Base-by-base conservation (phyloP, 2,888 invertebrate genomes). In the Leptopilina drosophilae region DNA sequence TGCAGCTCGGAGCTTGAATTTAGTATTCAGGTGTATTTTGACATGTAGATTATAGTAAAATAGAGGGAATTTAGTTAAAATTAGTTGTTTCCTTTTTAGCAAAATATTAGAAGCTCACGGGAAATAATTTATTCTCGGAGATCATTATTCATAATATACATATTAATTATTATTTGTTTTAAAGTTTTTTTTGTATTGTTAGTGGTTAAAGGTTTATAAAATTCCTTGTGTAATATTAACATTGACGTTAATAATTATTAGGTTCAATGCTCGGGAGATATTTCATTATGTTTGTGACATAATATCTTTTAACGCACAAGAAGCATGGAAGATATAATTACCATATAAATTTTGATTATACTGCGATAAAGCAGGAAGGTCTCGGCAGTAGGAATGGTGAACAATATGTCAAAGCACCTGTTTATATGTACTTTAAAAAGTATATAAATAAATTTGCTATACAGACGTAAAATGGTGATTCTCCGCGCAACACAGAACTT, bases 281-380 rank as follows among this genome's bases (percentile, higher is more conserved):
- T 62, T 62, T 20, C 15, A 15, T 62, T 62, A 62, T n/a, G 20
- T 20, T 62, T 62, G 62, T 20, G 15, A 20, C 3, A 6, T 59
- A 15, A n/a, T 20, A 62, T 62, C 62, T 62, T 15, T 20, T 9
- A 62, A 20, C 20, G 8, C 2, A 15, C 7, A 62, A 33, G 62
- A 20, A 7, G 20, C 9, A 15, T 15, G 6, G 8, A 8, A 7
- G 20, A 62, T 62, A 1, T 62, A 62, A 62, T 62, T 62, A 20
- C 15, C 62, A 62, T 62, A 62, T 20, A 62, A 62, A 62, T 62
- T 62, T 62, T 62, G 62, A 62, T 20, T 62, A 62, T 62, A 62
- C 42, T 42, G 15, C 20, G 62, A 62, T 20, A 62, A 62, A 62
- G 62, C 15, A 62, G 62, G 20, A 62, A 15, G 15, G 20, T 62